phyloP scores from a whole-genome alignment of 2,113 vertebrate genomes.

The Odontophorus gujanensis region DNA sequence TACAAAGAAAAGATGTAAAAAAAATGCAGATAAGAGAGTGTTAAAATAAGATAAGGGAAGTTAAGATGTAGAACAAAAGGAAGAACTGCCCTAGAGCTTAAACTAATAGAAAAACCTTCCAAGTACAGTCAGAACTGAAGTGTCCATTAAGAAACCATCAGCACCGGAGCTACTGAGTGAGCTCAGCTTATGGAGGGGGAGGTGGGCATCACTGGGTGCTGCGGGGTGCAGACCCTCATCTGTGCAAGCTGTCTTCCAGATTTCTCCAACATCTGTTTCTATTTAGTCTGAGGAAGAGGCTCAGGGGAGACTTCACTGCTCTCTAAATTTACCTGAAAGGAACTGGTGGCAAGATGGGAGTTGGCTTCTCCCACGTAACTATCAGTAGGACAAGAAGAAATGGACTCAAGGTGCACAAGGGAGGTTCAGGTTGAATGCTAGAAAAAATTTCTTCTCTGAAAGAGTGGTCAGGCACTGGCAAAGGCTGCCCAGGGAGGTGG shows the following conservation, averaged over 20 bases:
- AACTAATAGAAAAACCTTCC: slow-evolving; percentile 16
- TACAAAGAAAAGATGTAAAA: slow-evolving; percentile 52
- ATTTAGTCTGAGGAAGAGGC: too few species aligned
- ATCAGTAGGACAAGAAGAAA: too few species aligned
- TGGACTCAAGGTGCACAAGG: too few species aligned
- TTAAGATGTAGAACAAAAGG: slow-evolving; percentile 48
- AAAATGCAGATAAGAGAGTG: slow-evolving; percentile 53
- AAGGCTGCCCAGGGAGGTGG: too few species aligned
- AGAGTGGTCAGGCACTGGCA: too few species aligned
- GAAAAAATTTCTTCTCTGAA: too few species aligned
- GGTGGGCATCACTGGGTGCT: background rate
- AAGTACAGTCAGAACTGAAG: background rate
- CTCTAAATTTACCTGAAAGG: too few species aligned
- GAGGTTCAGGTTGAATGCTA: too few species aligned
- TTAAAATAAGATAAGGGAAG: slow-evolving; percentile 55
- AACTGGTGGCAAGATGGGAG: too few species aligned
- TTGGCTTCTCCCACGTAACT: too few species aligned
- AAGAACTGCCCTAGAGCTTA: slow-evolving; percentile 29
- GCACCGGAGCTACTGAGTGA: background rate
- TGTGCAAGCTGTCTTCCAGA: background rate
- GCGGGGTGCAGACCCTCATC: background rate
- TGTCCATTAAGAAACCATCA: background rate
- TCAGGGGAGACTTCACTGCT: too few species aligned
- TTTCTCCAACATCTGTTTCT: background rate
- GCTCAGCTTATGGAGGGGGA: fast-evolving